Percentiles rank a stretch among this genome's conserved stretches.
phyloP scores from a whole-genome alignment of 92 coral and sea anemone genomes.

The Porites evermanni region DNA sequence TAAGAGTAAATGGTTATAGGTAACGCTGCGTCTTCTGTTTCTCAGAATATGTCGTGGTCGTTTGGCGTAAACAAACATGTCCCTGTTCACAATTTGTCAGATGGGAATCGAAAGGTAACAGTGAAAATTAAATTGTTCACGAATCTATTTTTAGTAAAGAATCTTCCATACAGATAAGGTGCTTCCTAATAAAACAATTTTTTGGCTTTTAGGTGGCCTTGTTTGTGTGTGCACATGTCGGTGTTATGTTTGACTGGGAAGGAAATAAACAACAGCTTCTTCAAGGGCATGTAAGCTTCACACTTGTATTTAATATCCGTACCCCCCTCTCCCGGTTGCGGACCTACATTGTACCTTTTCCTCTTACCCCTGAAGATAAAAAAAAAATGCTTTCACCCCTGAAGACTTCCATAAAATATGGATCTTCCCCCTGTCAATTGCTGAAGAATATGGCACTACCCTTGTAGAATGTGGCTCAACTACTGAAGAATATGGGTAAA shows the following conservation, averaged over 20 bases:
- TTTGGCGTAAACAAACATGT: constrained; percentile 90
- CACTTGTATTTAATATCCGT: neutral
- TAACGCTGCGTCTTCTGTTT: neutral
- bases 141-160: too few species aligned
- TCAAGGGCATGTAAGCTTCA: constrained; percentile 93
- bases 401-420: too few species aligned
- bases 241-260: constrained; percentile 90
- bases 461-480: too few species aligned
- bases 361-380: too few species aligned
- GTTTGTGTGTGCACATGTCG: constrained; percentile 88
- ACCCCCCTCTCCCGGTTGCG: too few species aligned
- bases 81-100: constrained; percentile 88
- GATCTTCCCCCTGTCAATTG: too few species aligned
- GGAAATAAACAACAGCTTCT: constrained; percentile 87
- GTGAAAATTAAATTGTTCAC: too few species aligned
- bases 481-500: too few species aligned
- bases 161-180: too few species aligned
- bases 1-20: neutral
- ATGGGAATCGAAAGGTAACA: constrained; percentile 88
- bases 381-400: too few species aligned
- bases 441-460: too few species aligned
- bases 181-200: neutral
- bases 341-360: too few species aligned
- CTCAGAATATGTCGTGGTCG: constrained; percentile 95
- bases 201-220: constrained; percentile 70